Evolutionary conservation across 2,797 vertebrate genomes (phyloP), one percentile per base, ranked within the genome.

Genomic region (Sciaenops ocellatus): DNA sequence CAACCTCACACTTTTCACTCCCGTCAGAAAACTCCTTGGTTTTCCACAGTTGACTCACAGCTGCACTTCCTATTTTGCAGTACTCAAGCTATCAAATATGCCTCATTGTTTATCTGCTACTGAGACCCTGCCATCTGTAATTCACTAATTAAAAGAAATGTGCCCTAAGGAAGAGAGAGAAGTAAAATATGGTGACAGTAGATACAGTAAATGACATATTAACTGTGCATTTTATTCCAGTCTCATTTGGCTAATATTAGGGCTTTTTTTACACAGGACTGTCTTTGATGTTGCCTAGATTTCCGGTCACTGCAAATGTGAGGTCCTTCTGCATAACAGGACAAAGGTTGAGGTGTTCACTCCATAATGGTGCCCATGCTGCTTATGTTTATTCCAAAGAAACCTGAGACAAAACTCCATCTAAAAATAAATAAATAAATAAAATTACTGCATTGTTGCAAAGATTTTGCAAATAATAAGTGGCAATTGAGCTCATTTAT

Each of bases 21-120:
- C 18, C 0, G 0, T 16, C 1, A 4, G 24, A 24, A 24, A 52
- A 4, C 20, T 9, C 10, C 15, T 10, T 1, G 0, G 11, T 41
- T 41, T 20, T 3, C 18, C 18, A 12, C 56, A 5, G 42, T 34
- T 42, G 2, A 24, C 44, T 7, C 24, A 16, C n/a, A 4, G 38
- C 54, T 34, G 52, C 30, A 8, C 6, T 50, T 60, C 20, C 50
- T 52, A 1, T 47, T 47, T 3, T 62, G 34, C 42, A 47, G 15
- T 20, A 2, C 38, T 26, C 16, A 26, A 50, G 56, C 1, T 0
- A 26, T 62, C 18, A 44, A 16, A 54, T 7, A 3, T 20, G 24
- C 41, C 7, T 47, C n/a, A 12, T 3, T 38, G 60, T 56, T 50
- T 61, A 6, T 57, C 20, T 7, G 28, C n/a, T 7, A 6, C n/a